Conservation (phyloP, 2,797 vertebrate genomes). For the Crypturellus tataupa region DNA sequence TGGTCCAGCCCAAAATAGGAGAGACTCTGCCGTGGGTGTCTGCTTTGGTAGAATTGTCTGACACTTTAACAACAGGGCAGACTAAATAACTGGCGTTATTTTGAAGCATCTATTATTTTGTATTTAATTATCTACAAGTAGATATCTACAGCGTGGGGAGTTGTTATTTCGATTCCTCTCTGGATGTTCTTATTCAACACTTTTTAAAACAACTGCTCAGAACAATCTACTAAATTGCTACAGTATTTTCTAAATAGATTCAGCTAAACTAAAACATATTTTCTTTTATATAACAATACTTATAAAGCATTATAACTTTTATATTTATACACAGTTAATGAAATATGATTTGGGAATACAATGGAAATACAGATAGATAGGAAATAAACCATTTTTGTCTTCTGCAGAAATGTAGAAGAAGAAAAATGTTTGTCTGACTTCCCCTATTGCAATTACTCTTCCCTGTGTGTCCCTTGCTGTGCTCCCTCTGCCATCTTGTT, state of each 20-base stretch:
- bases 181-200: not conserved
- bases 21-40: not conserved
- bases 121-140: not conserved
- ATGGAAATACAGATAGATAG: slow-evolving; percentile 25
- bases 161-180: not conserved
- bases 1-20: not conserved
- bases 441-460: slow-evolving; percentile 11
- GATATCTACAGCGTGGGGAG: not conserved
- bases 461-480: slow-evolving; percentile 36
- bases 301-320: not conserved
- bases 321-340: not conserved
- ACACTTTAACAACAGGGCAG: not conserved
- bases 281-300: not conserved
- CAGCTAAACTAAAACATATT: not conserved
- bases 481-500: not conserved
- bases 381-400: slow-evolving; percentile 38
- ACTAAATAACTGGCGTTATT: not conserved
- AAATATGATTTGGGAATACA: not conserved
- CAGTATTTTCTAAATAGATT: not conserved
- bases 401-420: not conserved
- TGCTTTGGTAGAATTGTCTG: not conserved
- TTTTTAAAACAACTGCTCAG: not conserved
- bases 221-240: not conserved
- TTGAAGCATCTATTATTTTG: not conserved
- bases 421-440: not conserved